Evolutionary conservation across 2,888 invertebrate genomes (phyloP), one percentile per base, ranked within the genome.

Genomic region (Beris chalybata): DNA sequence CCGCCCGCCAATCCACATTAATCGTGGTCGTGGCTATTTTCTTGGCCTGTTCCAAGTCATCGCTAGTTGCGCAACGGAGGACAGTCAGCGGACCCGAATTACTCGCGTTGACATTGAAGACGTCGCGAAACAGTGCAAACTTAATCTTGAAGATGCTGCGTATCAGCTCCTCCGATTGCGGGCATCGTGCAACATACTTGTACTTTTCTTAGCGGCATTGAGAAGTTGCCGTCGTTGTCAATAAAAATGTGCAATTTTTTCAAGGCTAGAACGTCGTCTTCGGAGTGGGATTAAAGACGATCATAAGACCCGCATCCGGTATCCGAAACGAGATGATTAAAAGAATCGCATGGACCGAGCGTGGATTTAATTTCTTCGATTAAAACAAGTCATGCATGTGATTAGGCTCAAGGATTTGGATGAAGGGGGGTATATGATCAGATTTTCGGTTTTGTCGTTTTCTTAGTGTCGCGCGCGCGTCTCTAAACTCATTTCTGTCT

Each of bases 301-400:
- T 61, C 30, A 50, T 50, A 61, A 61, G 61, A 61, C 38, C 58
- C 22, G 52, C 61, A 61, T 61, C 61, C 61, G 61, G 61, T 32
- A 50, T 61, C 50, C 50, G 32, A n/a, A 31, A 13, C 30, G 13
- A 38, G 50, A 52, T 52, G 30, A 38, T 38, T 61, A 38, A 50
- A 9, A 38, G 9, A 50, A 29, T 50, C 38, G 2, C 5, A 30
- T 13, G 48, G 30, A n/a, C n/a, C 4, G 48, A 61, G 61, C 29
- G 61, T 61, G 50, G 61, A 61, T 50, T 61, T 61, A 61, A 61
- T 61, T 61, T 50, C 43, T 61, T 50, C 61, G 61, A 61, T 52
- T 61, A 61, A 50, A 48, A 61, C 61, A 61, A 61, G 61, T 50
- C 61, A 61, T 61, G 61, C 61, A 52, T 61, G 32, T 61, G 50